Conservation (phyloP, 2,113 vertebrate genomes). For the Chloropsis cyanopogon region DNA sequence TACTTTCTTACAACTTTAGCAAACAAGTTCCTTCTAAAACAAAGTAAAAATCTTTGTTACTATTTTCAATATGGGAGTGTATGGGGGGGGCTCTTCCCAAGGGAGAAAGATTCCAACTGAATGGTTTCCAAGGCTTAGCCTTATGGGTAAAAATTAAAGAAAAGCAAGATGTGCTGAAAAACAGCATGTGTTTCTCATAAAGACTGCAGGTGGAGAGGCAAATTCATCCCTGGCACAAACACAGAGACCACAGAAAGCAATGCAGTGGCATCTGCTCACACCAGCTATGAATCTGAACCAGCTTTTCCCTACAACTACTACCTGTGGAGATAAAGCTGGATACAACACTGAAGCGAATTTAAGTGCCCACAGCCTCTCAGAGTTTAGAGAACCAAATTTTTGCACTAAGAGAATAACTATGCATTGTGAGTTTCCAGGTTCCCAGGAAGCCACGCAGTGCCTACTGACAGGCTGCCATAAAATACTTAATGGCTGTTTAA, state of each 20-base stretch:
- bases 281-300: neutral
- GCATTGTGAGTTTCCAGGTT: neutral
- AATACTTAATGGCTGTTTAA: neutral
- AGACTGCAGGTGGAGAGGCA: neutral
- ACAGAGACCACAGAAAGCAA: neutral
- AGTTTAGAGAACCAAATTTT: neutral
- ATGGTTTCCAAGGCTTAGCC: neutral
- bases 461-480: neutral
- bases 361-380: neutral
- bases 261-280: neutral
- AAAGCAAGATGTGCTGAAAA: neutral
- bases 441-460: neutral
- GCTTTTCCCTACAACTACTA: neutral
- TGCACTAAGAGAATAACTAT: neutral
- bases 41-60: neutral
- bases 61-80: neutral
- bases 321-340: neutral
- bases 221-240: slow-evolving; percentile 5
- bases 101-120: neutral
- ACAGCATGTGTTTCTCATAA: neutral
- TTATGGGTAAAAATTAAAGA: neutral
- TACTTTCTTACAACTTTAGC: neutral
- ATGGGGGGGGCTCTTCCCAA: neutral
- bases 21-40: neutral
- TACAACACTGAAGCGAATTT: neutral